Conservation (phyloP, 2,888 invertebrate genomes). For the Thymelicus acteon region DNA sequence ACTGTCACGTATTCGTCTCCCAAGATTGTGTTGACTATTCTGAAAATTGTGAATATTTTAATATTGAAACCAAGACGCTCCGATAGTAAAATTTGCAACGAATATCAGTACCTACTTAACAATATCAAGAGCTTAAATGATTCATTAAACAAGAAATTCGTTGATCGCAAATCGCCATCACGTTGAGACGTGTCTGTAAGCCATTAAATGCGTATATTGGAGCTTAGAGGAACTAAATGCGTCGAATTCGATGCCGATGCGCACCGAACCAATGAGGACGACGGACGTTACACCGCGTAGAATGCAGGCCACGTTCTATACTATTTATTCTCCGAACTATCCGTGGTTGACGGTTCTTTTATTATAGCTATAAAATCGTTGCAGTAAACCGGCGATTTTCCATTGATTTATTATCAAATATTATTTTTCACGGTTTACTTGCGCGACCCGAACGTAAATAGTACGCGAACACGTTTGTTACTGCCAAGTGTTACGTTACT, state of each 20-base stretch:
- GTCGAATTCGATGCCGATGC: conserved; percentile 60
- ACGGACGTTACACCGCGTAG: conserved; percentile 60
- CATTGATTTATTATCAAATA: conserved; percentile 77
- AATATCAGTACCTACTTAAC: too few species aligned
- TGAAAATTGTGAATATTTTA: too few species aligned
- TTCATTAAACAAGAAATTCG: not conserved
- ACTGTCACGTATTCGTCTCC: too few species aligned
- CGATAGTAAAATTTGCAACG: too few species aligned
- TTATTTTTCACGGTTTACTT: conserved; percentile 79
- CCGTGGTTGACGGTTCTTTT: conserved; percentile 80
- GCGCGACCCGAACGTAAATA: conserved; percentile 63
- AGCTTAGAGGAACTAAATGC: conserved; percentile 54
- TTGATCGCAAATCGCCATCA: not conserved
- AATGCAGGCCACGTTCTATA: conserved; percentile 69
- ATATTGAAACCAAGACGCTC: too few species aligned
- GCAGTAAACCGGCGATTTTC: conserved; percentile 74
- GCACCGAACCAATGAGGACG: conserved; percentile 54
- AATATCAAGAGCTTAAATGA: too few species aligned
- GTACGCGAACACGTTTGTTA: conserved; percentile 51
- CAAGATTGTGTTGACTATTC: too few species aligned
- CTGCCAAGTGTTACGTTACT: conserved; percentile 22
- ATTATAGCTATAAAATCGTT: conserved; percentile 78
- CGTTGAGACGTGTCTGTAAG: not conserved
- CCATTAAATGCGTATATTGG: conserved; percentile 7
- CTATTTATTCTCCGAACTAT: conserved; percentile 74